Percentiles rank a stretch among this genome's conserved stretches.
Conservation (phyloP, 2,113 vertebrate genomes). For the Pseudopodoces humilis region DNA sequence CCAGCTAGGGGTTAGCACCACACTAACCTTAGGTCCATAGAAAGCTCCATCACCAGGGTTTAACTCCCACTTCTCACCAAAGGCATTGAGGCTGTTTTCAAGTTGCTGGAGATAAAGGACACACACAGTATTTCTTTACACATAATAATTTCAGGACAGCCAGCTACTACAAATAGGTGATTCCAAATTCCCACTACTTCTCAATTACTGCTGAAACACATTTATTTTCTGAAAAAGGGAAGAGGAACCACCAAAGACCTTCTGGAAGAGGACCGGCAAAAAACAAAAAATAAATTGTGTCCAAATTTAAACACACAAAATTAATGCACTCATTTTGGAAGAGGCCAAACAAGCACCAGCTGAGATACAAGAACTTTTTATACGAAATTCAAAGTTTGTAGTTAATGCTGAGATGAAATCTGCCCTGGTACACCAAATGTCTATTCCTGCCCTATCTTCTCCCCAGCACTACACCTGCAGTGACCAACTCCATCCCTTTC, state of each 20-base stretch:
- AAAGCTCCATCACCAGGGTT: conserved; percentile 97
- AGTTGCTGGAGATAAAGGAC: conserved; percentile 87
- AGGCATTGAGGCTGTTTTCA: conserved; percentile 94
- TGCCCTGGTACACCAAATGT: background rate
- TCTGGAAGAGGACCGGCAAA: background rate
- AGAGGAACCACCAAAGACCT: background rate
- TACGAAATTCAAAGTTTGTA: background rate
- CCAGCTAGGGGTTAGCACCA: background rate
- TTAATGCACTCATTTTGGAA: background rate
- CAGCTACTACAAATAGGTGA: background rate
- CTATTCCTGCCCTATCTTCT: background rate
- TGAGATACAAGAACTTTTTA: background rate
- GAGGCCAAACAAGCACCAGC: background rate
- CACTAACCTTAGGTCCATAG: conserved; percentile 95
- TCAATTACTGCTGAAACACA: background rate
- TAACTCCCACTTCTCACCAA: conserved; percentile 94
- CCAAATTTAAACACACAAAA: background rate
- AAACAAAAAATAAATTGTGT: background rate
- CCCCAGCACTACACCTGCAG: background rate
- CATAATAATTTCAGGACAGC: background rate
- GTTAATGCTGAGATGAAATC: background rate
- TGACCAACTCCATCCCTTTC: background rate
- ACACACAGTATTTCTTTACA: background rate
- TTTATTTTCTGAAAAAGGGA: background rate
- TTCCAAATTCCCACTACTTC: background rate